Evolutionary conservation across 2,797 vertebrate species (phyloP).

Genomic region (Xerus rutilus): DNA sequence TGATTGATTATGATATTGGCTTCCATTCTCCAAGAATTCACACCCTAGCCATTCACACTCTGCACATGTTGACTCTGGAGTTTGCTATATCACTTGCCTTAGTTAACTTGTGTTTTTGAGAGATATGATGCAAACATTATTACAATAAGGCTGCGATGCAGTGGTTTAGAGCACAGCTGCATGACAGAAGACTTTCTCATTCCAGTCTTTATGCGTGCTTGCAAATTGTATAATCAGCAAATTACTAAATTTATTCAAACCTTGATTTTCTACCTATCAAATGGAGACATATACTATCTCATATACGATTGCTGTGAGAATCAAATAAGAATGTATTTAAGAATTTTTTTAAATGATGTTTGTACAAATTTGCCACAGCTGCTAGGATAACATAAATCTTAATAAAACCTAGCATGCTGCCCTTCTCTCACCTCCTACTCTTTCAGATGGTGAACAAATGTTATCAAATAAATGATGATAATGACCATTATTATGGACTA

Average conservation of each 20-base stretch:
- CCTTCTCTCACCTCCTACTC: not conserved
- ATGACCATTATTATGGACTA: not conserved
- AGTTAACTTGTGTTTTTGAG: not conserved
- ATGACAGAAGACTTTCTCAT: not conserved
- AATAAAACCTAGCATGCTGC: not conserved
- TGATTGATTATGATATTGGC: not conserved
- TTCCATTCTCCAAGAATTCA: not conserved
- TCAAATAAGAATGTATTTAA: not conserved
- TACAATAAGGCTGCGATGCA: not conserved
- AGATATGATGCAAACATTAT: not conserved
- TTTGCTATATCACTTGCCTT: not conserved
- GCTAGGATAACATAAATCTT: not conserved
- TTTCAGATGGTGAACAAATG: not conserved
- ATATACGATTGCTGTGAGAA: not conserved
- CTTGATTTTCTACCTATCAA: not conserved
- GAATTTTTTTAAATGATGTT: not conserved
- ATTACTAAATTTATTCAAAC: not conserved
- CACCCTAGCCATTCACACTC: not conserved
- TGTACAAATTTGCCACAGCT: not conserved
- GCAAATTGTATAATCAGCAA: not conserved
- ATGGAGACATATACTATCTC: not conserved
- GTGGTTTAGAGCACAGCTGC: not conserved
- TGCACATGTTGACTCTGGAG: not conserved
- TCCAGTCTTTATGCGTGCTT: not conserved
- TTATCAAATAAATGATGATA: not conserved